These are phyloP conservation scores for Brachionus sp. DNA, from an alignment of 1,140 invertebrate species.

Conservation along the genomic window DNA sequence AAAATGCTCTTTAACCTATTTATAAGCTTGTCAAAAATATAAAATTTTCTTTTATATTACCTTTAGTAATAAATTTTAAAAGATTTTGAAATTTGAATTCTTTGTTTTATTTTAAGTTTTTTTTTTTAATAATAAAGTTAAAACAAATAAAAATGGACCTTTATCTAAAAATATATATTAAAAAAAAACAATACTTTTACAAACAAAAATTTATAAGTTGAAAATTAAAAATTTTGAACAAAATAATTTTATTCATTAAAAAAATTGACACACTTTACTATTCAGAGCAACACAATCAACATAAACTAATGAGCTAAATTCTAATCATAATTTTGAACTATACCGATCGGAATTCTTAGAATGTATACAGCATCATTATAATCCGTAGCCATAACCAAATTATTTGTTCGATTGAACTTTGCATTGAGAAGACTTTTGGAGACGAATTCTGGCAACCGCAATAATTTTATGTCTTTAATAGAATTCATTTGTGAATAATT, in stretches of 20 bases:
- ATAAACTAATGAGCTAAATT: not conserved
- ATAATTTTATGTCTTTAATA: constrained; percentile 25
- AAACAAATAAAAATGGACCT: not conserved
- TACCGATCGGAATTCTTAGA: not conserved
- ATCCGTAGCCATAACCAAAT: not conserved
- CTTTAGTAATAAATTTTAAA: no score
- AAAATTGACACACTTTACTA: not conserved
- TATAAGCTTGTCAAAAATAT: no score
- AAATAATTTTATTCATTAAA: not conserved
- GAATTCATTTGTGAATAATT: constrained; percentile 13
- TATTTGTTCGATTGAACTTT: not conserved
- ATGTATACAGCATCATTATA: constrained; percentile 6
- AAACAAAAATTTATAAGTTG: no score
- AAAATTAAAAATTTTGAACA: not conserved
- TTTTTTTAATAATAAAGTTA: not conserved
- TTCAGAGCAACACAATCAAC: not conserved
- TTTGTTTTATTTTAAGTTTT: not conserved
- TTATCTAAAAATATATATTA: not conserved
- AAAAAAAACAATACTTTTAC: not conserved
- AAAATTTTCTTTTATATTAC: no score
- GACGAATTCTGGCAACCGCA: not conserved
- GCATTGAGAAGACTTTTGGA: not conserved
- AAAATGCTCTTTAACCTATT: no score
- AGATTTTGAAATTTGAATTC: no score
- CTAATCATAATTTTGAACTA: constrained; percentile 5